Conservation (phyloP, 1,140 invertebrate species). For the Caerostris extrusa region DNA sequence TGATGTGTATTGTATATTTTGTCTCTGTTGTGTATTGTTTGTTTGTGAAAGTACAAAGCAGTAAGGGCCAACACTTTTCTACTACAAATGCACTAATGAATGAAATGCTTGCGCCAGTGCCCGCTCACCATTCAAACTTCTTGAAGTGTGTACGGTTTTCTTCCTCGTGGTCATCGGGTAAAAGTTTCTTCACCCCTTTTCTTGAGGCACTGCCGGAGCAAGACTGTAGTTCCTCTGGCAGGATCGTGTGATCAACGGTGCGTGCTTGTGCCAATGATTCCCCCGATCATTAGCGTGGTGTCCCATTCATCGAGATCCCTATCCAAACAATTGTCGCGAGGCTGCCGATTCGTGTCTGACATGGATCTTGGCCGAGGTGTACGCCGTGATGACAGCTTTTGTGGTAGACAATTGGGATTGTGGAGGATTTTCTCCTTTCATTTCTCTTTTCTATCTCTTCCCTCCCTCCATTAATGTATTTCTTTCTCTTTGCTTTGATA, state of each 20-base stretch:
- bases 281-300: neutral
- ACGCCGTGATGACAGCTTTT: neutral
- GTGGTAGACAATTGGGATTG: neutral
- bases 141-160: neutral
- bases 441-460: no score
- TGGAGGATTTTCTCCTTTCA: no score
- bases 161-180: conserved; percentile 30
- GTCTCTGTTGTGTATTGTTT: no score
- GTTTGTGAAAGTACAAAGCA: no score
- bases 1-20: no score
- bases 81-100: no score
- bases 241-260: conserved; percentile 42
- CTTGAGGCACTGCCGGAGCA: conserved; percentile 54
- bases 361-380: neutral
- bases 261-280: neutral
- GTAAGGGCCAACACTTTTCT: no score
- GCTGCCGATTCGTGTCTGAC: neutral
- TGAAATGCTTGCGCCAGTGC: neutral
- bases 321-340: neutral
- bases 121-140: neutral
- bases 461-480: neutral
- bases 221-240: conserved; percentile 72
- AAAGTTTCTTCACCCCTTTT: conserved; percentile 67
- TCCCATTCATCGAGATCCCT: neutral
- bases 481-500: neutral